phyloP scores from a whole-genome alignment of 2,888 invertebrate genomes.

The Macaria liturata region DNA sequence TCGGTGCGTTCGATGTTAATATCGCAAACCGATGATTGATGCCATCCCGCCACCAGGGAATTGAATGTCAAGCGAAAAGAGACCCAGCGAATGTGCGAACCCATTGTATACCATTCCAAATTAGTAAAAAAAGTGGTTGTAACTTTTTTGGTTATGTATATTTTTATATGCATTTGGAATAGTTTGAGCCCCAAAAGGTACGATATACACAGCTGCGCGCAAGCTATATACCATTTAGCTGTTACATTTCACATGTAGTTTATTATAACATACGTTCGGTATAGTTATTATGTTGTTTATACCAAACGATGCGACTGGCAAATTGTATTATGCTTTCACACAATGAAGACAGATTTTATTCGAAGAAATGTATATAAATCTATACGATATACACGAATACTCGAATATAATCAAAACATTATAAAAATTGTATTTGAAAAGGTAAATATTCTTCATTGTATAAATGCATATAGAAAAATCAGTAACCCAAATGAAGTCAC shows the following conservation, averaged over 20 bases:
- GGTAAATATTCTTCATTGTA: constrained; percentile 7
- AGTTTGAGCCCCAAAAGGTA: constrained; percentile 71
- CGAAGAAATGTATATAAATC: no score
- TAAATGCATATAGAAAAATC: constrained; percentile 29
- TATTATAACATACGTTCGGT: constrained; percentile 18
- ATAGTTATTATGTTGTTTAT: constrained; percentile 12
- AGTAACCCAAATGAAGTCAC: constrained; percentile 37
- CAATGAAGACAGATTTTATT: constrained; percentile 5
- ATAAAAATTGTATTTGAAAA: background rate
- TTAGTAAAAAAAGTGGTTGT: constrained; percentile 28
- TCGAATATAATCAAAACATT: no score
- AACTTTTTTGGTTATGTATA: no score
- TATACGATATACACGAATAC: no score
- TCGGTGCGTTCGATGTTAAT: constrained; percentile 39
- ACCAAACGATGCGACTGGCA: constrained; percentile 14
- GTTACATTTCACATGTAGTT: constrained; percentile 50
- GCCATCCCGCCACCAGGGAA: constrained; percentile 74
- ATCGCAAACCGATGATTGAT: constrained; percentile 34
- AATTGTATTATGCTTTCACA: constrained; percentile 24
- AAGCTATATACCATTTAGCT: constrained; percentile 69
- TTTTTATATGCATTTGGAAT: constrained; percentile 46
- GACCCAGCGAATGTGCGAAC: constrained; percentile 66
- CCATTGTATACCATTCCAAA: constrained; percentile 53
- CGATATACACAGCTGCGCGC: constrained; percentile 79
- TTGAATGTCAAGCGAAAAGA: constrained; percentile 54